These are phyloP conservation scores for Lithobates sylvaticus DNA, from an alignment of 2,797 vertebrate species.

Conservation along the genomic window DNA sequence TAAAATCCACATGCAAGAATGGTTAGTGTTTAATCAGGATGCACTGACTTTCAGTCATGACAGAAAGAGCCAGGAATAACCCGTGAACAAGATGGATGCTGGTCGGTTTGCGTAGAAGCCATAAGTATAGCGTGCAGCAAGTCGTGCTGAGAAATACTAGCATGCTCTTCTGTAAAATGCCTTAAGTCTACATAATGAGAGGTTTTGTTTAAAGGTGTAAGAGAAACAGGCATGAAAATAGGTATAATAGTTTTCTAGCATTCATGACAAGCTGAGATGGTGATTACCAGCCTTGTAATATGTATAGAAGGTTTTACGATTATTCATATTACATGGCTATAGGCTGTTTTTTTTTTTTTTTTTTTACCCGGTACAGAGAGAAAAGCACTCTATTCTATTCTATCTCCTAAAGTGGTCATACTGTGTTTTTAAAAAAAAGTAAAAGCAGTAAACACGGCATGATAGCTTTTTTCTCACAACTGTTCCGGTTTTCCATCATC, in stretches of 20 bases:
- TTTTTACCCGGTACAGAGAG: neutral
- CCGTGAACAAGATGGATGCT: neutral
- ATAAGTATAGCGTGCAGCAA: neutral
- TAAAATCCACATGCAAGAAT: neutral
- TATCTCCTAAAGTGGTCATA: neutral
- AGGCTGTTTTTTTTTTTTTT: neutral
- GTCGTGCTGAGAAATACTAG: neutral
- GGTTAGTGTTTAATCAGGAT: slow-evolving; percentile 1
- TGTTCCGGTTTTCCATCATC: neutral
- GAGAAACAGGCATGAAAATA: slow-evolving; percentile 18
- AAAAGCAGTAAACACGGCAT: neutral
- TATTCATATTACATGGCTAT: neutral
- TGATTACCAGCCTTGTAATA: neutral
- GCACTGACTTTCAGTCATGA: neutral
- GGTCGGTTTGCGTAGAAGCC: neutral
- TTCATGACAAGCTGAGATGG: neutral
- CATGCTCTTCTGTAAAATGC: neutral
- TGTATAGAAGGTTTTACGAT: neutral
- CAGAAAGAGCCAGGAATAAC: neutral
- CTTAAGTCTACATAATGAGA: neutral
- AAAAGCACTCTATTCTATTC: neutral
- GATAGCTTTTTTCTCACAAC: neutral
- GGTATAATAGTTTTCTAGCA: slow-evolving; percentile 1
- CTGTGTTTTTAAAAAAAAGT: neutral
- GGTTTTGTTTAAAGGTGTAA: slow-evolving; percentile 12